These are phyloP conservation scores for Hymenopus coronatus DNA, from an alignment of 2,888 invertebrate genomes.

Conservation along the genomic window DNA sequence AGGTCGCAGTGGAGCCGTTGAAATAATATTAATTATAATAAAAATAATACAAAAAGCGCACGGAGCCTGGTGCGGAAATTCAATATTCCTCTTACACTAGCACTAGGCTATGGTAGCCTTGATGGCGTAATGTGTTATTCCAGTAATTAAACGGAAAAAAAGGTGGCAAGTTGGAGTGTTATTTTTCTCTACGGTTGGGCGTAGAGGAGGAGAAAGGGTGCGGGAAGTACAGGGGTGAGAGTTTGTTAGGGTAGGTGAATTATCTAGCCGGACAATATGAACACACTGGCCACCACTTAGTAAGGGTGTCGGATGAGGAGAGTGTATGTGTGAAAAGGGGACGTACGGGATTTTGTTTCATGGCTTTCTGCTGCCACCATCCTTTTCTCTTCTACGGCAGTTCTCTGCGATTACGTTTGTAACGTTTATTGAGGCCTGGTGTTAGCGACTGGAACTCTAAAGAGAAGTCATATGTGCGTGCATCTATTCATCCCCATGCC, in stretches of 20 bases:
- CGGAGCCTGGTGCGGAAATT: constrained; percentile 3
- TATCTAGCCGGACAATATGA: constrained; percentile 21
- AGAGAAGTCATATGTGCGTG: neutral
- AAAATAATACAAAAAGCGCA: constrained; percentile 3
- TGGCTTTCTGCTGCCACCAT: neutral
- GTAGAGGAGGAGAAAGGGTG: neutral
- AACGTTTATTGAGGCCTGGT: neutral
- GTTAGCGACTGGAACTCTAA: neutral
- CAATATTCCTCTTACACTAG: constrained; percentile 18
- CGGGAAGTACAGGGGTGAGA: neutral
- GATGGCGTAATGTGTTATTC: constrained; percentile 26
- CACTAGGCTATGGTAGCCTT: constrained; percentile 6
- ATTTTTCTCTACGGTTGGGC: neutral
- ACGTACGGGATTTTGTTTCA: neutral
- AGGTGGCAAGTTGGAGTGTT: neutral
- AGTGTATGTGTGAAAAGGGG: neutral
- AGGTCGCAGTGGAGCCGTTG: neutral
- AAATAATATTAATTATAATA: neutral
- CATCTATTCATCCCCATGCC: neutral
- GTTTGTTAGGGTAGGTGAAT: neutral
- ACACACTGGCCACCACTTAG: neutral
- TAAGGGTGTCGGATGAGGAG: neutral
- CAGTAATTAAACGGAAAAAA: constrained; percentile 20
- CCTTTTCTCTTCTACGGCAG: neutral
- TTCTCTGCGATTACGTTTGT: neutral